Evolutionary conservation across 2,888 invertebrate species (phyloP), one percentile per base, ranked within the genome.

Genomic region (Coelopa pilipes): DNA sequence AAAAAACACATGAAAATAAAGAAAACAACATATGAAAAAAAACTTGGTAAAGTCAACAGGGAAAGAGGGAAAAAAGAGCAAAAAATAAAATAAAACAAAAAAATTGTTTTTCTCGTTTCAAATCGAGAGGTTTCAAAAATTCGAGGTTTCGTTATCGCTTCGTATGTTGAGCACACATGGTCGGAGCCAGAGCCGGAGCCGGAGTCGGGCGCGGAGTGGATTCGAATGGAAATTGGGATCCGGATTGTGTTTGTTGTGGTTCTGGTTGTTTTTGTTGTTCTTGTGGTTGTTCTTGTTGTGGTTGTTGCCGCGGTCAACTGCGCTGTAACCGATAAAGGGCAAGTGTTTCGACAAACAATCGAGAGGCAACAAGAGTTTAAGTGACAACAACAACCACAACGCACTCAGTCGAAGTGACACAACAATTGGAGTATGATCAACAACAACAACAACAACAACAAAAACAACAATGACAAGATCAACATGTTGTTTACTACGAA

Each of bases 121-220:
- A 34, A 4, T 34, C 34, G 34, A 34, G 34, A 34, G 34, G 34
- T 34, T 34, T 34, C 7, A 4, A 7, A n/a, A 67, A 72, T 72
- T 66, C 72, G 72, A 72, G 72, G 67, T 67, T 72, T 17, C 49
- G 60, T 73, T 73, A 73, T 73, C 73, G 62, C 73, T 53, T 13
- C 68, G 34, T 7, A 68, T 70, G 70, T 70, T 62, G 62, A 72
- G 65, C 46, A 72, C 55, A 66, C 66, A 66, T 57, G 66, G 66
- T 15, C 72, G 57, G 45, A 2, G n/a, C n/a, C 34, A 7, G 34
- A 34, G 2, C 7, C 34, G 7, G 34, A 34, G 7, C 7, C 34
- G 34, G 34, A 34, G 34, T 34, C 4, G 34, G 34, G 7, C 7
- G 2, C 34, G 34, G 7, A 34, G 2, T 34, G 34, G 7, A 34